Evolutionary conservation across 1,140 invertebrate genomes (phyloP).

Genomic region (Orchesella cincta): DNA sequence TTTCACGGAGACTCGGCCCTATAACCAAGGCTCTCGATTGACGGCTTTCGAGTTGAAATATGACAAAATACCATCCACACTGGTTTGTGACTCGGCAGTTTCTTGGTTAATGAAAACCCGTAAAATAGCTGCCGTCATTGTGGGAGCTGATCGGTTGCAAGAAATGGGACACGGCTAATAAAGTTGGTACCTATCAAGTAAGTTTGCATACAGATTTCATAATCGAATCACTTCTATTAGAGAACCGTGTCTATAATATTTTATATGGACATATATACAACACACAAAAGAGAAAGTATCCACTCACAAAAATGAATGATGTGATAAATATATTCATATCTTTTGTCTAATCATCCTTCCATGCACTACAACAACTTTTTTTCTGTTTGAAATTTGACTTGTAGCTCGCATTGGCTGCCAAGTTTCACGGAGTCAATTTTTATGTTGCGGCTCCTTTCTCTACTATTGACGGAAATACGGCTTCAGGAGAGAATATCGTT

Average conservation of each 20-base stretch:
- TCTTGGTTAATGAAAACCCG: constrained; percentile 82
- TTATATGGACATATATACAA: no score
- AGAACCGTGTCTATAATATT: no score
- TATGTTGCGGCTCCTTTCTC: constrained; percentile 92
- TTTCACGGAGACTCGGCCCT: constrained; percentile 96
- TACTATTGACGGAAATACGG: constrained; percentile 81
- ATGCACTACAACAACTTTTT: constrained; percentile 5
- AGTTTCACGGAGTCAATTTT: constrained; percentile 89
- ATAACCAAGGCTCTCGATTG: constrained; percentile 92
- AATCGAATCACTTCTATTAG: no score
- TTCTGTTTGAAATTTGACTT: constrained; percentile 10
- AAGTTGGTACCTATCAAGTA: constrained; percentile 96
- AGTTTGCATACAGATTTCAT: not conserved
- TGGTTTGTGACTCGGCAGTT: constrained; percentile 95
- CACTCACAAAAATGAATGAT: not conserved
- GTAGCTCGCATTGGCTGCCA: constrained; percentile 85
- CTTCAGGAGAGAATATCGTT: constrained; percentile 79
- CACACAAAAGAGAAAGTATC: no score
- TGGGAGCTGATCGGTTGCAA: constrained; percentile 86
- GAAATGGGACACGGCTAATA: constrained; percentile 99
- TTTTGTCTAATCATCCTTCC: no score
- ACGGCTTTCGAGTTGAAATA: constrained; percentile 94
- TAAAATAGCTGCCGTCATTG: constrained; percentile 75
- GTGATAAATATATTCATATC: not conserved
- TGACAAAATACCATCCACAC: constrained; percentile 87